Evolutionary conservation across 1,140 invertebrate genomes (phyloP), one percentile per base, ranked within the genome.

Genomic region (Venturia canescens): DNA sequence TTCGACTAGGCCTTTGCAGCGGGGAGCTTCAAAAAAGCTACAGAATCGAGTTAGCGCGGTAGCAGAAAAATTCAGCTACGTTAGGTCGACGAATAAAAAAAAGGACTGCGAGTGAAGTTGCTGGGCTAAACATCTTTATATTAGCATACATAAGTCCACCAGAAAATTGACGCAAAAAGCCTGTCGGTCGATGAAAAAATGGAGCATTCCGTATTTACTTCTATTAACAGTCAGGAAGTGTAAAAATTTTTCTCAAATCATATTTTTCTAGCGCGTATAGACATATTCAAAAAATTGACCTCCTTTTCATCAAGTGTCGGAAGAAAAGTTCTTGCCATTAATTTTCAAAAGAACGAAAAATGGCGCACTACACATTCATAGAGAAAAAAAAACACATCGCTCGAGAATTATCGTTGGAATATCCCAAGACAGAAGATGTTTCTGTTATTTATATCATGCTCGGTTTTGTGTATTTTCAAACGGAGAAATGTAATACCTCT

Each of bases 101-200:
- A 38, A 29, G 15, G 13, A 26, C 23, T 16, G 31, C 21, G 57
- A n/a, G 57, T 50, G 21, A 48, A 70, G 70, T 50, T 26, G 70
- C 21, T 1, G 70, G 29, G 70, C 34, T 13, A 72, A 72, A 50
- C 48, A 74, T 74, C n/a, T 74, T 3, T 48, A 50, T 74, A 74
- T 74, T 74, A 74, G 38, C 71, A 74, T 74, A 74, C 26, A 74
- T 50, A 74, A 50, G 53, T 50, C 29, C 16, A 69, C 29, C 18
- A 29, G 66, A 13, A 69, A 69, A 69, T 69, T 69, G 66, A 69
- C 29, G 29, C 66, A 31, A 69, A 69, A 29, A 69, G 66, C 29
- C 29, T 2, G 60, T 63, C 60, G 27, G 23, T 63, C 23, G 60
- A 23, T 26, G 60, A 63, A 63, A 63, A 27, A 63, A 63, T 23